phyloP scores from a whole-genome alignment of 2,888 invertebrate genomes.

The Phalera bucephala region DNA sequence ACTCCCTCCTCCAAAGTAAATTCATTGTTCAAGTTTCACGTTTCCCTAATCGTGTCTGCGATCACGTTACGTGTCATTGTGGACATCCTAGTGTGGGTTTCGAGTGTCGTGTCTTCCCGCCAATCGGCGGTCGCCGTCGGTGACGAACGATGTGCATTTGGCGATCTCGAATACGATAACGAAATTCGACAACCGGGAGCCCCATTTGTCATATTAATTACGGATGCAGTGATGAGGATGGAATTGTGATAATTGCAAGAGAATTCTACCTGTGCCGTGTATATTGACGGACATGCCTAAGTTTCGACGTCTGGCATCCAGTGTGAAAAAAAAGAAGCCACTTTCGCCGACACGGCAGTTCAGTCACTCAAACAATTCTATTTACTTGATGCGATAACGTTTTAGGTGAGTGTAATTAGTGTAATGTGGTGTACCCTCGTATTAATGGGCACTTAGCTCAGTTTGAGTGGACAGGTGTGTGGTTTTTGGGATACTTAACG shows the following conservation, averaged over 20 bases:
- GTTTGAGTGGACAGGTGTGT: conserved; percentile 39
- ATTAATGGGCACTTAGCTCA: conserved; percentile 43
- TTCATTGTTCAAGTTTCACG: conserved; percentile 36
- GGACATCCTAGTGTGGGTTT: conserved; percentile 62
- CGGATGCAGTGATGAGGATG: conserved; percentile 75
- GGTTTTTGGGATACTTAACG: conserved; percentile 13
- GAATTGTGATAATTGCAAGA: conserved; percentile 48
- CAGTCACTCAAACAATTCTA: conserved; percentile 60
- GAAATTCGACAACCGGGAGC: conserved; percentile 26
- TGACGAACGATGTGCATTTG: conserved; percentile 52
- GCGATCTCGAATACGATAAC: conserved; percentile 49
- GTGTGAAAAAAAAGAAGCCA: conserved; percentile 78
- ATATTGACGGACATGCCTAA: conserved; percentile 75
- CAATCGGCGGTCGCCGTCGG: conserved; percentile 41
- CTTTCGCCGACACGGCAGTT: conserved; percentile 52
- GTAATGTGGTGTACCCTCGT: conserved; percentile 43
- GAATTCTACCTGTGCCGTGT: conserved; percentile 48
- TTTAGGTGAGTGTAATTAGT: conserved; percentile 77
- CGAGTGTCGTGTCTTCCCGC: conserved; percentile 21
- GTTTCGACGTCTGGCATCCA: conserved; percentile 68
- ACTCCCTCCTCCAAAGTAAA: conserved; percentile 32
- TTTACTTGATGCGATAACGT: conserved; percentile 76
- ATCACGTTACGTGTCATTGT: conserved; percentile 47
- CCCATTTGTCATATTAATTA: conserved; percentile 14
- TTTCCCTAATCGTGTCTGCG: conserved; percentile 37